These are phyloP conservation scores for Podabrus alpinus DNA, from an alignment of 2,888 invertebrate genomes.

Conservation along the genomic window DNA sequence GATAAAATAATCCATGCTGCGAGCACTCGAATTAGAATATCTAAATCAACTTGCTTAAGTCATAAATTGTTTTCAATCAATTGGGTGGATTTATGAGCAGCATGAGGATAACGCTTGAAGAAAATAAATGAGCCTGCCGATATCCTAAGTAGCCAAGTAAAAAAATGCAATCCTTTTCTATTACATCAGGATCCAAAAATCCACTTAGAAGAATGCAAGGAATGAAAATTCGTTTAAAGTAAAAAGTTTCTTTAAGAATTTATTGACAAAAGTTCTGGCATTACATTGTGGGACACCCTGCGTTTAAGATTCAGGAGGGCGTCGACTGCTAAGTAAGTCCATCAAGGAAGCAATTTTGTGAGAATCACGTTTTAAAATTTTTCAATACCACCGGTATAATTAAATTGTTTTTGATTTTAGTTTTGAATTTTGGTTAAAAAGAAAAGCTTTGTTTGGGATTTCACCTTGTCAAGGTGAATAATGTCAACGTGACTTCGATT, in stretches of 20 bases:
- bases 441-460: not conserved
- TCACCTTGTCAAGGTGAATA: not conserved
- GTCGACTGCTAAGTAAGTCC: not conserved
- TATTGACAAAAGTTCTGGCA: not conserved
- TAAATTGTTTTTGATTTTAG: not conserved
- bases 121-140: too few relatives aligned
- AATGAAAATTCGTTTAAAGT: not conserved
- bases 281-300: not conserved
- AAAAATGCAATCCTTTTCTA: not conserved
- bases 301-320: not conserved
- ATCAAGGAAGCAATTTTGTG: not conserved
- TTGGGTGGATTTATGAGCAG: too few relatives aligned
- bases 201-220: not conserved
- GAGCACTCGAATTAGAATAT: not conserved
- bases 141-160: too few relatives aligned
- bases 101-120: too few relatives aligned
- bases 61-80: not conserved
- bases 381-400: not conserved
- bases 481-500: conserved; percentile 10
- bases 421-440: not conserved
- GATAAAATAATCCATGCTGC: not conserved
- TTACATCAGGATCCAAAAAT: not conserved
- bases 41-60: not conserved
- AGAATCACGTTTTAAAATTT: not conserved
- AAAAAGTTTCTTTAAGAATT: not conserved